Evolutionary conservation across 1,140 invertebrate genomes (phyloP).

Genomic region (Hycleus phaleratus): DNA sequence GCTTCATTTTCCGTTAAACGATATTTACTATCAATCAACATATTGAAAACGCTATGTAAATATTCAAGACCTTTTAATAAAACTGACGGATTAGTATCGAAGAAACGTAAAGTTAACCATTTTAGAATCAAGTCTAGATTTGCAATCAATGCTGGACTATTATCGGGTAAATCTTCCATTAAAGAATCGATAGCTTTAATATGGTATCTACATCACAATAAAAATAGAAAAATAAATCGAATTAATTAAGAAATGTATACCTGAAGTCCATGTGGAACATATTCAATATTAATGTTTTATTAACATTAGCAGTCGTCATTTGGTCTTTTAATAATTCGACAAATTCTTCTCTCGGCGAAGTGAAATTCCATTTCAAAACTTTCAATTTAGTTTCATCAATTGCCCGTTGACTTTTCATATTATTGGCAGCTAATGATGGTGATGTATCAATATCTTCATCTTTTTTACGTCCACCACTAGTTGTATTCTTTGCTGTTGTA

Average conservation of each 20-base stretch:
- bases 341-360: constrained; percentile 86
- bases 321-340: constrained; percentile 85
- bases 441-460: constrained; percentile 80
- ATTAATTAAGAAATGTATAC: constrained; percentile 31
- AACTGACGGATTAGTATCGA: constrained; percentile 97
- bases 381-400: constrained; percentile 90
- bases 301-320: constrained; percentile 81
- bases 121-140: constrained; percentile 94
- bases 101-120: constrained; percentile 94
- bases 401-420: constrained; percentile 81
- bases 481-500: constrained; percentile 23
- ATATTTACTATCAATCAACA: constrained; percentile 73
- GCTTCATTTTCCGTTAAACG: constrained; percentile 86
- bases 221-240: not conserved
- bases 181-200: constrained; percentile 91
- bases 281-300: constrained; percentile 75
- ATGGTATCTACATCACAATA: constrained; percentile 62
- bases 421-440: constrained; percentile 74
- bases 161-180: constrained; percentile 70
- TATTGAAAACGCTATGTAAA: constrained; percentile 71
- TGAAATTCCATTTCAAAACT: constrained; percentile 95
- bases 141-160: constrained; percentile 69
- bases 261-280: constrained; percentile 94
- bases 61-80: constrained; percentile 92
- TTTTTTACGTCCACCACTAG: constrained; percentile 54